Percentiles rank a stretch among this genome's conserved stretches.
phyloP scores from a whole-genome alignment of 2,888 invertebrate genomes.

The Cerceris ruficornis region DNA sequence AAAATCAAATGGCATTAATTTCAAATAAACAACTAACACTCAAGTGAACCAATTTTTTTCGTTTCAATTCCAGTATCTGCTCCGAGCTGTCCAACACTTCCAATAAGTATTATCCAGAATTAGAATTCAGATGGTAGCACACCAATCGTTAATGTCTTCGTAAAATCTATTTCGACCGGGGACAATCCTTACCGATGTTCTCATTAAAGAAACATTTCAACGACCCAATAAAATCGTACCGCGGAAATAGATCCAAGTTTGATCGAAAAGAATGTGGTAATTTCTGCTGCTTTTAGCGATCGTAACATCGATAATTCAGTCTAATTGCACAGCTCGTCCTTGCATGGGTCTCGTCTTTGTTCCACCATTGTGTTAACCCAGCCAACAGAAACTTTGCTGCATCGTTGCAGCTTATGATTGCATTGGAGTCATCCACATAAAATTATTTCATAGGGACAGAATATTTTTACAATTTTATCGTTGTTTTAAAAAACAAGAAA shows the following conservation, averaged over 20 bases:
- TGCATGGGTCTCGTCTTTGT: conserved; percentile 17
- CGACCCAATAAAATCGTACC: background rate
- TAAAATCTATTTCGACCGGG: too few species aligned
- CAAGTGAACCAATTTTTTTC: too few species aligned
- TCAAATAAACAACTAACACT: too few species aligned
- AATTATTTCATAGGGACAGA: background rate
- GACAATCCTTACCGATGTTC: background rate
- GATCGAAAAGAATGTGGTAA: background rate
- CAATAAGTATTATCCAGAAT: too few species aligned
- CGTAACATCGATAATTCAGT: background rate
- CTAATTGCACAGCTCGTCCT: conserved; percentile 45
- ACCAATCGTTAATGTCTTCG: too few species aligned
- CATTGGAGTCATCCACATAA: conserved; percentile 46
- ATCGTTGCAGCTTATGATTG: conserved; percentile 17
- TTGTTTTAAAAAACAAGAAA: too few species aligned
- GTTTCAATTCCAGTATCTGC: too few species aligned
- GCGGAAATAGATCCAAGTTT: background rate
- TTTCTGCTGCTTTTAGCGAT: background rate
- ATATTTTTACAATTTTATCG: too few species aligned
- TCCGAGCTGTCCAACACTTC: too few species aligned
- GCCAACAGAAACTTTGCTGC: conserved; percentile 25
- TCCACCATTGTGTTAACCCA: conserved; percentile 31
- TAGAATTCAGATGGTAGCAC: too few species aligned
- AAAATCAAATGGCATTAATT: too few species aligned
- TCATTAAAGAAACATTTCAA: background rate